A percentile compares a stretch with the other conserved stretches of the same genome.
Conservation (phyloP, 64 coral and sea anemone species). For the Stichodactyla mertensii region DNA sequence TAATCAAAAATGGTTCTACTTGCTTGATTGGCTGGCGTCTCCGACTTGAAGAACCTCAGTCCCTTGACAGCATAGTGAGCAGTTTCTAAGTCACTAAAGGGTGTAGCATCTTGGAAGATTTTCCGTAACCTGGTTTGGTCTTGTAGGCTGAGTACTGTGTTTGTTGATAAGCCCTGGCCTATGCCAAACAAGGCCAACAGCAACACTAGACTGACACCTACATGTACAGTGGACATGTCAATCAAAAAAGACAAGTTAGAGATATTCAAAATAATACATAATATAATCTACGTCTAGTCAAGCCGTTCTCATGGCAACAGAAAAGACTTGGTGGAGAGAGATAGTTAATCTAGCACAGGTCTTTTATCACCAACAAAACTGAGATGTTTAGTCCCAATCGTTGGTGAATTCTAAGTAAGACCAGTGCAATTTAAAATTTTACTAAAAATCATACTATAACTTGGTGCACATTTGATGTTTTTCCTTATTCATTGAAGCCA, state of each 20-base stretch:
- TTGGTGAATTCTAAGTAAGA: not conserved
- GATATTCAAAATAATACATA: not conserved
- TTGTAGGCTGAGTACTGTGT: constrained; percentile 61
- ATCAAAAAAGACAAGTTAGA: not conserved
- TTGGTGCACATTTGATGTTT: not conserved
- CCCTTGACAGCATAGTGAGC: constrained; percentile 38
- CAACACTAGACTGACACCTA: constrained; percentile 73
- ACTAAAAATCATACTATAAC: not conserved
- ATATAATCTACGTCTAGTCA: constrained; percentile 31
- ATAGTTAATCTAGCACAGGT: constrained; percentile 26
- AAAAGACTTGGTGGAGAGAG: constrained; percentile 41
- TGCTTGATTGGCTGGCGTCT: constrained; percentile 70
- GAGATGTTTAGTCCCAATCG: constrained; percentile 1
- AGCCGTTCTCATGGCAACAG: constrained; percentile 19
- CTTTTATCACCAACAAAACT: not conserved
- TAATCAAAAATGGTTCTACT: not conserved
- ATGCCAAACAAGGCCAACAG: constrained; percentile 39
- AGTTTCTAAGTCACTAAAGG: constrained; percentile 76
- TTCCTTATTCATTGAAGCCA: not conserved
- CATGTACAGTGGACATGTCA: not conserved
- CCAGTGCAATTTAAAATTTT: not conserved
- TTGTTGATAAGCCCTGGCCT: constrained; percentile 32
- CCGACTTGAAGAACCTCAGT: constrained; percentile 70
- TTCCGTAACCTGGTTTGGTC: constrained; percentile 74
- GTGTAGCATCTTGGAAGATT: constrained; percentile 66